Evolutionary conservation across 2,888 invertebrate genomes (phyloP), one percentile per base, ranked within the genome.

Genomic region (Dyspetes luteomarginatus): DNA sequence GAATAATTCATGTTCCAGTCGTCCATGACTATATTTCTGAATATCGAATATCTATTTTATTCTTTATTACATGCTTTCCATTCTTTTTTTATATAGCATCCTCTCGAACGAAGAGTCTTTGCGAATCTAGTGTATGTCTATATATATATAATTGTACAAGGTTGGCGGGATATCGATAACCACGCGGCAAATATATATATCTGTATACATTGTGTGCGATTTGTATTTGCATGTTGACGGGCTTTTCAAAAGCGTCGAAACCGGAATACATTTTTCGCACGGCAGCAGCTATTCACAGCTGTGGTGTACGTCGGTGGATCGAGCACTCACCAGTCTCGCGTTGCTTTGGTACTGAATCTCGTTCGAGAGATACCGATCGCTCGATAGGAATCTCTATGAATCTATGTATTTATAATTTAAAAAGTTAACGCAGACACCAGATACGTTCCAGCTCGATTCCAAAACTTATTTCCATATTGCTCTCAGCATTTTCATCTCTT

Each of bases 181-280:
- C 4, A 45, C 15, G 15, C 15, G 3, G 15, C 15, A 45, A 15
- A 48, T 48, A 15, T 19, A 48, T 12, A 9, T 30, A 56, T 5
- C 9, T 15, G 30, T 56, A 17, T 58, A 58, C 28, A 30, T 30
- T 28, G 12, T 22, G 22, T 62, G 19, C 60, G 12, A 24, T 41
- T 22, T 62, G 43, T 19, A 56, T 48, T 77, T 75, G 80, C 75
- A 78, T 71, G 65, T 78, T 64, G 56, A 76, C 55, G 72, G 76
- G 73, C n/a, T 83, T 81, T 78, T 22, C 55, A 56, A 12, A 64
- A 43, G 62, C 77, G 55, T 43, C 43, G 48, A 50, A 28, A 24
- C 7, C 7, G 43, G 24, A 36, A 64, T 60, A 60, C 36, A 60
- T 71, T 50, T 60, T 60, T 50, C 60, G 50, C 71, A 28, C 60